A percentile compares a stretch with the other conserved stretches of the same genome.
These are phyloP conservation scores for Sebastes itinus DNA, from an alignment of 2,797 vertebrate species.

Conservation along the genomic window DNA sequence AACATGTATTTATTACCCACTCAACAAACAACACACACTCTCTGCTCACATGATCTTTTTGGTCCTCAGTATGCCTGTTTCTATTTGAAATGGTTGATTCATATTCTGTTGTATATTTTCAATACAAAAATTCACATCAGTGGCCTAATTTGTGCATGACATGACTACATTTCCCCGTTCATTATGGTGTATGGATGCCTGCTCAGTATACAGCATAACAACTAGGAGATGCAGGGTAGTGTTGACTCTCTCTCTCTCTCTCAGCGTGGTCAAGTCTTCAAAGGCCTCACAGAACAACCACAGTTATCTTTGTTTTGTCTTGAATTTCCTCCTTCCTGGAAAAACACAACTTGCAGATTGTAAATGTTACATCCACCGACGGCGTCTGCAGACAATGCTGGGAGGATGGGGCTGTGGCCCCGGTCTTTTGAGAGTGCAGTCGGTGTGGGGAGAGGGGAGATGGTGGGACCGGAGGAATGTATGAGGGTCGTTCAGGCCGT, in stretches of 20 bases:
- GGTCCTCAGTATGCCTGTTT: conserved; percentile 63
- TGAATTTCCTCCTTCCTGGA: conserved; percentile 65
- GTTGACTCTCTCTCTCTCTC: conserved; percentile 64
- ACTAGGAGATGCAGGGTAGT: conserved; percentile 75
- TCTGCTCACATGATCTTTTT: conserved; percentile 62
- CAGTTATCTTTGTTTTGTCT: conserved; percentile 65
- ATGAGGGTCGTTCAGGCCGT: conserved; percentile 85
- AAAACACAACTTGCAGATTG: conserved; percentile 73
- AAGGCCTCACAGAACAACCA: conserved; percentile 70
- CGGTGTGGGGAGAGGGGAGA: conserved; percentile 66
- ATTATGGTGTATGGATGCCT: conserved; percentile 58
- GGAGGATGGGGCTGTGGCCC: conserved; percentile 51
- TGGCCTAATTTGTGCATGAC: conserved; percentile 65
- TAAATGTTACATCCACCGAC: conserved; percentile 80
- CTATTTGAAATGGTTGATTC: conserved; percentile 59
- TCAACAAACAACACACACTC: conserved; percentile 55
- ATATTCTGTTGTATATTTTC: conserved; percentile 31
- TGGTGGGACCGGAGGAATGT: conserved; percentile 66
- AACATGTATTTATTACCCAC: conserved; percentile 56
- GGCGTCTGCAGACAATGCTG: conserved; percentile 58
- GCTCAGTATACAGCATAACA: conserved; percentile 66
- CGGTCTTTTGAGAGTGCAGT: conserved; percentile 86
- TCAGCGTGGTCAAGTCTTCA: conserved; percentile 57
- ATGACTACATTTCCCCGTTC: conserved; percentile 49
- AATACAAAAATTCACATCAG: conserved; percentile 53